A percentile compares a stretch with the other conserved stretches of the same genome.
Conservation (phyloP, 2,888 invertebrate species). For the Xestia xanthographa region DNA sequence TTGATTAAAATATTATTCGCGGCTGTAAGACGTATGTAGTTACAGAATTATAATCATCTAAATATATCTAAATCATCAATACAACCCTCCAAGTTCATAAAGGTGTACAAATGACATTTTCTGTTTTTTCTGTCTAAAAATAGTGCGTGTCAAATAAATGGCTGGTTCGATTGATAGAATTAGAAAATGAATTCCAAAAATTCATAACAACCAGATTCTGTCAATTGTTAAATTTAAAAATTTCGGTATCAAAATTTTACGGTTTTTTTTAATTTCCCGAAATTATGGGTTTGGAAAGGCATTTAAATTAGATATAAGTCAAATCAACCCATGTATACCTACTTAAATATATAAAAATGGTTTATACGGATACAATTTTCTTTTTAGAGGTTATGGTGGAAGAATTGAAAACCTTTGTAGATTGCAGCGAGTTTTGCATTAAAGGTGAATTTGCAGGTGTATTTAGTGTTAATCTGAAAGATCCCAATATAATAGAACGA, state of each 20-base stretch:
- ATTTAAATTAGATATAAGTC: constrained; percentile 15
- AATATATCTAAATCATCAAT: too few species aligned
- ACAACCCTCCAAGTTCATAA: too few species aligned
- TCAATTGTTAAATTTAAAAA: constrained; percentile 65
- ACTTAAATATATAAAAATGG: constrained; percentile 72
- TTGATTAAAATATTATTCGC: too few species aligned
- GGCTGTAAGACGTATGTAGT: too few species aligned
- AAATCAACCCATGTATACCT: constrained; percentile 10
- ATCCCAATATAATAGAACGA: constrained; percentile 68
- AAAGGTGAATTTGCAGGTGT: constrained; percentile 79
- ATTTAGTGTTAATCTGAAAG: constrained; percentile 77
- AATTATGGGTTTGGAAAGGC: not conserved
- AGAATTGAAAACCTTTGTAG: constrained; percentile 74
- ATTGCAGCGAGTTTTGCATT: constrained; percentile 76
- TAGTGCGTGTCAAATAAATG: constrained; percentile 23
- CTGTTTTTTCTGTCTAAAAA: too few species aligned
- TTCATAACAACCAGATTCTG: constrained; percentile 68
- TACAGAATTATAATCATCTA: too few species aligned
- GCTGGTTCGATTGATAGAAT: constrained; percentile 41
- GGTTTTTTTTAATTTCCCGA: constrained; percentile 10
- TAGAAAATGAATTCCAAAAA: constrained; percentile 45
- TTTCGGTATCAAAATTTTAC: constrained; percentile 29
- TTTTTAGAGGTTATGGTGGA: constrained; percentile 81
- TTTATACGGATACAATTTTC: constrained; percentile 83
- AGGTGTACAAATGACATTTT: too few species aligned